Evolutionary conservation across 2,888 invertebrate genomes (phyloP), one percentile per base, ranked within the genome.

Genomic region (Epirrita christyi): DNA sequence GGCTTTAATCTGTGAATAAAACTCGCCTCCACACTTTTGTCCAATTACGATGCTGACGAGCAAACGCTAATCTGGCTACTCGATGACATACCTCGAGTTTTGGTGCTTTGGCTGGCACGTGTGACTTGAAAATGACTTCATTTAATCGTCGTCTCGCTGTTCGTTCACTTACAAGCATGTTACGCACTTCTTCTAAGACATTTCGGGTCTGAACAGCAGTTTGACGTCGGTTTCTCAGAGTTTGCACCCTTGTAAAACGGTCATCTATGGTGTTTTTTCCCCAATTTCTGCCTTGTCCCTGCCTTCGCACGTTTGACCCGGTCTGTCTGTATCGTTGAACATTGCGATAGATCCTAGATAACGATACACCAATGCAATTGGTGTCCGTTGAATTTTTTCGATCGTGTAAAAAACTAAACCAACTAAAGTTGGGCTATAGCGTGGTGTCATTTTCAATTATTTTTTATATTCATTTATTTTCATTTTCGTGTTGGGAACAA

Each of bases 11-110:
- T n/a, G n/a, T n/a, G n/a, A 21, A 21, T 21, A 21, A 21, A 21
- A 21, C 21, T 21, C 21, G 21, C 21, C 21, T 21, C 4, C 21
- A 21, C 21, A 3, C 21, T 21, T 21, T 4, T 3, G 2, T 21
- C 21, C 21, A 55, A 37, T 51, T 28, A 27, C 43, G 51, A n/a
- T 51, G 51, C 44, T n/a, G 27, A 14, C 51, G 48, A 15, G 55
- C 43, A 29, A 55, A 55, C 29, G 43, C 43, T 43, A 55, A 43
- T 14, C 43, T 43, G 34, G 55, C 43, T 14, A 40, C 49, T 44
- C 47, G 51, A 51, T 42, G 38, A 52, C 37, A 38, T 47, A 28
- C 38, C 51, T 47, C 47, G 38, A 47, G 47, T 47, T 47, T 52
- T n/a, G 46, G 51, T 13, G 42, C 47, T 15, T 37, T 37, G 37